Conservation (phyloP, 2,797 vertebrate genomes). For the Pangasius sanitwongsei region DNA sequence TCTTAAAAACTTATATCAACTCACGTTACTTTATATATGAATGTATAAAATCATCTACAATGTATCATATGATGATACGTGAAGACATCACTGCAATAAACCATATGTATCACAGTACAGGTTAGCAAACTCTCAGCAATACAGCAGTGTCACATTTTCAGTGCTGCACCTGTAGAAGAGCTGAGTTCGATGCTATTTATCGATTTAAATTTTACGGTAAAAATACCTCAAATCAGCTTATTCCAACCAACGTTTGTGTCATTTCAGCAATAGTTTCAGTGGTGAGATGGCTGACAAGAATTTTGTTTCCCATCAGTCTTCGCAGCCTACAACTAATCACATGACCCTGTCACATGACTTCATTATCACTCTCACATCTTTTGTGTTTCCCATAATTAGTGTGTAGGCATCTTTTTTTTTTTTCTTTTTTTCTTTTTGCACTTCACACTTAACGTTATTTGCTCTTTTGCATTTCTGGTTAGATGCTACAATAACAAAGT, state of each 20-base stretch:
- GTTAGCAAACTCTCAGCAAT: too few species aligned
- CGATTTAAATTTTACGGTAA: too few species aligned
- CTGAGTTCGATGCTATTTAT: too few species aligned
- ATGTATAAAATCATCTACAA: too few species aligned
- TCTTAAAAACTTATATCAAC: too few species aligned
- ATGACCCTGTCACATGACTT: not conserved
- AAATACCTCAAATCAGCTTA: too few species aligned
- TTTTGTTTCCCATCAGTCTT: not conserved
- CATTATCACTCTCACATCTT: not conserved
- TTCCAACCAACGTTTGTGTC: not conserved
- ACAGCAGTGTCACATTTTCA: not conserved
- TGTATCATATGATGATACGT: too few species aligned
- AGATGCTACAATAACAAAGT: not conserved
- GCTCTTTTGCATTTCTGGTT: not conserved
- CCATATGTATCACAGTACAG: too few species aligned
- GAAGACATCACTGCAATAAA: too few species aligned
- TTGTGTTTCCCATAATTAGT: not conserved
- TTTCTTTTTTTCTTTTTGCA: not conserved
- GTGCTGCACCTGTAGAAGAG: not conserved
- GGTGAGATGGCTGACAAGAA: not conserved
- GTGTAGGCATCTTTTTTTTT: not conserved
- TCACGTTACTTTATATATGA: too few species aligned
- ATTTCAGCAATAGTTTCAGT: not conserved
- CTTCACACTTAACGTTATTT: not conserved
- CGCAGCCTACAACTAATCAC: not conserved